phyloP scores from a whole-genome alignment of 2,888 invertebrate species.

The Tupiocoris notatus region DNA sequence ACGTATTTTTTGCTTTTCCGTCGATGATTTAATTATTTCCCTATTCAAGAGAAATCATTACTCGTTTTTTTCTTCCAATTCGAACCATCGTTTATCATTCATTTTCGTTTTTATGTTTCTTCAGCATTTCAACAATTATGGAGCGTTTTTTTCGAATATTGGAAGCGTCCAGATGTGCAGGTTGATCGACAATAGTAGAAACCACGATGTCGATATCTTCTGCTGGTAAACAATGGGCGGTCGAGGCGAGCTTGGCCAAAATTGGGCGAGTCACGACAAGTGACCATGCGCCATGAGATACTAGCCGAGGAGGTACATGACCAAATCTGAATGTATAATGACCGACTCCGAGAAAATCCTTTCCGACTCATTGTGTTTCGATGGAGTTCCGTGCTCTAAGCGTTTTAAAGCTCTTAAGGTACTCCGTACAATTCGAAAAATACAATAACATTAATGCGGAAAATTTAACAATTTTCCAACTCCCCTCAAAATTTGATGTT shows the following conservation, averaged over 20 bases:
- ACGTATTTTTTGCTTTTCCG: too few relatives aligned
- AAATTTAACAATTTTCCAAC: too few relatives aligned
- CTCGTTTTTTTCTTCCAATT: background rate
- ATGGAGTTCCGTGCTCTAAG: background rate
- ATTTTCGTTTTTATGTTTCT: too few relatives aligned
- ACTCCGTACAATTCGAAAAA: too few relatives aligned
- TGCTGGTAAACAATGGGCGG: constrained; percentile 22
- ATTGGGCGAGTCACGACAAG: constrained; percentile 38
- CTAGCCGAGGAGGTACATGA: constrained; percentile 31
- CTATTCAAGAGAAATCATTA: background rate
- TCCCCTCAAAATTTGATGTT: too few relatives aligned
- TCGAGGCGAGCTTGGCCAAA: constrained; percentile 35
- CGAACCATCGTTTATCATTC: background rate
- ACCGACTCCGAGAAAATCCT: background rate
- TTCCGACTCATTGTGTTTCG: background rate
- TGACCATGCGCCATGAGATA: constrained; percentile 11
- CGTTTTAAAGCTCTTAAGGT: too few relatives aligned
- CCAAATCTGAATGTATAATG: constrained; percentile 38
- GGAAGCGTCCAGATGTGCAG: constrained; percentile 34
- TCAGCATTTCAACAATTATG: background rate
- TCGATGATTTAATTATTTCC: background rate
- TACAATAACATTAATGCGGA: too few relatives aligned
- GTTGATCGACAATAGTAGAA: constrained; percentile 10
- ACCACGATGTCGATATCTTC: background rate
- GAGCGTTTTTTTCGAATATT: background rate